Percentiles rank a stretch among this genome's conserved stretches.
phyloP scores from a whole-genome alignment of 1,140 invertebrate genomes.

The Argopecten irradians region DNA sequence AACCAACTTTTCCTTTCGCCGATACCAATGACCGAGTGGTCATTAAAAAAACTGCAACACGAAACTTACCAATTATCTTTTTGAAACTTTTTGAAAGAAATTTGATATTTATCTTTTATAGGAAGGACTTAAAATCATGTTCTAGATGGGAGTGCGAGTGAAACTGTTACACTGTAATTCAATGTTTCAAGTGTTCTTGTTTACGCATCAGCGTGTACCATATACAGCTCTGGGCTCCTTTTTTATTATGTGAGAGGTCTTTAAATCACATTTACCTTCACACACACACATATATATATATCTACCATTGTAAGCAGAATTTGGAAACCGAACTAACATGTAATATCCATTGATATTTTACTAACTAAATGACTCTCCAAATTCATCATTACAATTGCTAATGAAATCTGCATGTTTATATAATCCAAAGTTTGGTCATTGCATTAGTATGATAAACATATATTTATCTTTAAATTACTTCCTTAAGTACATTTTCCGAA shows the following conservation, averaged over 20 bases:
- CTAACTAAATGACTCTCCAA: no score
- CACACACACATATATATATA: no score
- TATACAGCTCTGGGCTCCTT: no score
- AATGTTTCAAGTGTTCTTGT: no score
- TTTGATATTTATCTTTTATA: not conserved
- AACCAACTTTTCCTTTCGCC: not conserved
- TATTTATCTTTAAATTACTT: not conserved
- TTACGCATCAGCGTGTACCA: no score
- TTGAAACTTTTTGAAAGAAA: not conserved
- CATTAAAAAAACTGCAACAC: not conserved
- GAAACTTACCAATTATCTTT: not conserved
- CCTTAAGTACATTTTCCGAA: not conserved
- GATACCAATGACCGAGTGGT: not conserved
- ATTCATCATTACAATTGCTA: not conserved
- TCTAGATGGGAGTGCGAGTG: not conserved
- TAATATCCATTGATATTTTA: no score
- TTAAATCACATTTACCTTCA: no score
- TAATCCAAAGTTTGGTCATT: slow-evolving; percentile 22
- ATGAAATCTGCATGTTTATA: not conserved
- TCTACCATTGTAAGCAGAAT: no score
- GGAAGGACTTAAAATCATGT: not conserved
- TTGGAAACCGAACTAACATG: no score
- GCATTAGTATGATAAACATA: not conserved
- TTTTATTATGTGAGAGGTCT: no score
- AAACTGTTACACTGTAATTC: not conserved